Evolutionary conservation across 64 coral and sea anemone genomes (phyloP), one percentile per base, ranked within the genome.

Genomic region (Pocillopora damicornis): DNA sequence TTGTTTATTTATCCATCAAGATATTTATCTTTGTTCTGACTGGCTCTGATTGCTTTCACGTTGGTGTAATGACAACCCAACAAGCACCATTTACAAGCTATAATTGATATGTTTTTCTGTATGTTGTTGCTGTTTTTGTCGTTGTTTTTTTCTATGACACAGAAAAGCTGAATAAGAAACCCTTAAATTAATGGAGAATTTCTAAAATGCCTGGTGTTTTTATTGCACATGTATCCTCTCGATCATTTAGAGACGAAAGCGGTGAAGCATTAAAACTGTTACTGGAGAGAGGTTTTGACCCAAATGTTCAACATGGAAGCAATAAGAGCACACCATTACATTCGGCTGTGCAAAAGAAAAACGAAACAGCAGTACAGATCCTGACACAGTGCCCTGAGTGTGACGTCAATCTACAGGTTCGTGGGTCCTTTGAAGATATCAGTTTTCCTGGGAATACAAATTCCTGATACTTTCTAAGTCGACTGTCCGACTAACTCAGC

Each of bases 341-440:
- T 67, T 60, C 88, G 17, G 91, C 91, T 37, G 91, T 92, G 7
- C 81, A 88, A 81, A 71, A 81, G 37, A 36, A 37, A 11, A 92
- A 92, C 37, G 85, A 88, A n/a, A 92, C 73, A 75, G 91, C 76
- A 3, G 77, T 76, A 2, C 86, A 78, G 22, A 30, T 79, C 2
- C 69, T 92, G 65, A 73, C 86, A n/a, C 66, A 92, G 86, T 23
- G n/a, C 13, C 13, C 35, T 4, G 64, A 23, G 2, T 88, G 84
- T 63, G 78, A 92, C 37, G 77, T 92, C 12, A 92, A 92, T 79
- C 37, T 88, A 11, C 91, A 92, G 91, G 91, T 92, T 64, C 1
- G 13, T 62, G 25, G 10, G 11, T 51, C 11, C 17, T 83, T 34
- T 59, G 34, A n/a, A 13, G 61, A 63, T 17, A 63, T 63, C 11